Conservation (phyloP, 2,113 vertebrate species). For the Rhadina sibilatrix region DNA sequence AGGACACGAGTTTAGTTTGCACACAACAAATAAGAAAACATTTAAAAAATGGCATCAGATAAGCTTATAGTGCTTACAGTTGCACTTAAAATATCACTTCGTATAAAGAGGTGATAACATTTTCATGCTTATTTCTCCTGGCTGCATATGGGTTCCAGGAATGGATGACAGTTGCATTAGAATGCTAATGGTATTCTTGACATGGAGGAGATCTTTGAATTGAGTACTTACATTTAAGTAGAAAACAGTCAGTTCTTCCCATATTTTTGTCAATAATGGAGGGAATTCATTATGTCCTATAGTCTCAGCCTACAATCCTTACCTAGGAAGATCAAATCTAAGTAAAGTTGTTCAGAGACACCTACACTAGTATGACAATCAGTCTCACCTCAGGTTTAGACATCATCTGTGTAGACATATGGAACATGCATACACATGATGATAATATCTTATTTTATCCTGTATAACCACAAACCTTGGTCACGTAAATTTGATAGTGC, state of each 20-base stretch:
- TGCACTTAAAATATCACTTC: neutral
- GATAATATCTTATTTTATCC: neutral
- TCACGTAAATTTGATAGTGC: neutral
- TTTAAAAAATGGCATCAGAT: neutral
- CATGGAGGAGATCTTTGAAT: neutral
- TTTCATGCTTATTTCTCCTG: neutral
- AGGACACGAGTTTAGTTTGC: neutral
- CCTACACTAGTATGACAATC: neutral
- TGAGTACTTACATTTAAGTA: neutral
- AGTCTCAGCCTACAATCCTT: neutral
- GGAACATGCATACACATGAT: neutral
- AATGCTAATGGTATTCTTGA: neutral
- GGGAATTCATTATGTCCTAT: neutral
- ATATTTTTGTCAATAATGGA: neutral
- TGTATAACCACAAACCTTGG: neutral
- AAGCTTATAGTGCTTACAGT: neutral
- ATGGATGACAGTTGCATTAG: neutral
- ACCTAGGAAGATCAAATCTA: neutral
- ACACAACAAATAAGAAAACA: neutral
- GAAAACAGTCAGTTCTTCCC: neutral
- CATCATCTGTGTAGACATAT: neutral
- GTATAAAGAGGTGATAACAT: neutral
- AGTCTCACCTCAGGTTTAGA: neutral
- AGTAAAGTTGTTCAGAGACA: neutral
- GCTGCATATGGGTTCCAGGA: neutral